phyloP scores from a whole-genome alignment of 2,888 invertebrate genomes.

The Melinaea menophilus region DNA sequence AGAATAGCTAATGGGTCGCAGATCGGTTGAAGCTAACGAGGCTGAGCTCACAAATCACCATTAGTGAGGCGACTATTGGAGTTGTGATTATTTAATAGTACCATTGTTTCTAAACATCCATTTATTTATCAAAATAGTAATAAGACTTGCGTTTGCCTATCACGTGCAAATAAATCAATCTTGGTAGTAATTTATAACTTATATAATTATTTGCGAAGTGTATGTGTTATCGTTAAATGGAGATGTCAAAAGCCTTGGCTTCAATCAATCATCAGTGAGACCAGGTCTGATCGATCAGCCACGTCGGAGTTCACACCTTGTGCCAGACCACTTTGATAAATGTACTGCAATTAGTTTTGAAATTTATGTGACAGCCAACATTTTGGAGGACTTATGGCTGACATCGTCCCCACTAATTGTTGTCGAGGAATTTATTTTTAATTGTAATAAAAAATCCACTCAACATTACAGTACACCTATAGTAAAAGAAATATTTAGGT shows the following conservation, averaged over 20 bases:
- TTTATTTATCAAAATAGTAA: no score
- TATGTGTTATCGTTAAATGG: background rate
- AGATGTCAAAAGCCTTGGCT: constrained; percentile 37
- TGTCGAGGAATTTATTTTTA: background rate
- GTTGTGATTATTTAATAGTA: no score
- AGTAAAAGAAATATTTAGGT: no score
- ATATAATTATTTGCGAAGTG: no score
- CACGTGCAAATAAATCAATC: no score
- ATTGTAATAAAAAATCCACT: background rate
- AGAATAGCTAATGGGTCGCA: constrained; percentile 29
- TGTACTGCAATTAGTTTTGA: constrained; percentile 24
- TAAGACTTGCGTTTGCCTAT: no score
- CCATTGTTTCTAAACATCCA: no score
- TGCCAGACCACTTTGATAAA: constrained; percentile 21
- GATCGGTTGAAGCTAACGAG: constrained; percentile 64
- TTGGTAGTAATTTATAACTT: no score
- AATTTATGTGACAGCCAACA: constrained; percentile 21
- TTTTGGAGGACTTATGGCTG: constrained; percentile 15
- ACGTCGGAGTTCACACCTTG: constrained; percentile 24
- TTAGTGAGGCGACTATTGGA: constrained; percentile 48
- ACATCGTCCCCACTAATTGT: constrained; percentile 10
- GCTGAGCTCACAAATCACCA: constrained; percentile 69
- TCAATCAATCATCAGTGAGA: constrained; percentile 43
- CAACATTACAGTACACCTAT: no score
- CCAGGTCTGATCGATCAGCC: constrained; percentile 16